These are phyloP conservation scores for Ochropacha duplaris DNA, from an alignment of 2,888 invertebrate genomes.

Conservation along the genomic window DNA sequence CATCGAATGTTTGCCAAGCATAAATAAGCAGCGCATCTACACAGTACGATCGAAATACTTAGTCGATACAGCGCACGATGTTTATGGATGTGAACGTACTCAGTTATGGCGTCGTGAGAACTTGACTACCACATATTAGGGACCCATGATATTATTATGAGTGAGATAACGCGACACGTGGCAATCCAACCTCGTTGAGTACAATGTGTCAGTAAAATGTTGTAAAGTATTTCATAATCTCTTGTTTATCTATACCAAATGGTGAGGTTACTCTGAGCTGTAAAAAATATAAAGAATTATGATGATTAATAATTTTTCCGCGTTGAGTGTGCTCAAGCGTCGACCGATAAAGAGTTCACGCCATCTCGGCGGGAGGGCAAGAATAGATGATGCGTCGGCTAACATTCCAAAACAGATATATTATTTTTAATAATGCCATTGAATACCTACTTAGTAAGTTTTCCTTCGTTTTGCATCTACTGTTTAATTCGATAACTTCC, in stretches of 20 bases:
- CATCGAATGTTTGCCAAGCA: slow-evolving; percentile 66
- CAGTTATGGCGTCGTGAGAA: slow-evolving; percentile 68
- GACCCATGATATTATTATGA: slow-evolving; percentile 39
- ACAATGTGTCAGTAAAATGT: slow-evolving; percentile 50
- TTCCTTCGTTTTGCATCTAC: slow-evolving; percentile 65
- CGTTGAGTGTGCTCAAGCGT: slow-evolving; percentile 34
- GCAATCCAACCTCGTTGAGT: slow-evolving; percentile 43
- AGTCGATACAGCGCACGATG: slow-evolving; percentile 52
- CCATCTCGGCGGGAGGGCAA: slow-evolving; percentile 74
- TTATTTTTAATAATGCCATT: slow-evolving; percentile 78
- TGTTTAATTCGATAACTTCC: slow-evolving; percentile 46
- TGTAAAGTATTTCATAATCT: slow-evolving; percentile 44
- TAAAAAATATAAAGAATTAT: slow-evolving; percentile 6
- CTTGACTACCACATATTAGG: slow-evolving; percentile 57
- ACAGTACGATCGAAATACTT: slow-evolving; percentile 46
- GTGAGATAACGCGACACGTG: slow-evolving; percentile 70
- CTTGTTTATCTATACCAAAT: slow-evolving; percentile 31
- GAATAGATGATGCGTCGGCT: slow-evolving; percentile 61
- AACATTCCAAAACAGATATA: slow-evolving; percentile 70
- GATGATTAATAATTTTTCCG: slow-evolving; percentile 26
- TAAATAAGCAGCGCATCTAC: slow-evolving; percentile 68
- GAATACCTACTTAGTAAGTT: slow-evolving; percentile 70
- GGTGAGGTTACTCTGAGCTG: slow-evolving; percentile 13
- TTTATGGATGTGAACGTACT: slow-evolving; percentile 73
- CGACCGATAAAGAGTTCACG: slow-evolving; percentile 75